These are phyloP conservation scores for Patella ulyssiponensis DNA, from an alignment of 2,888 invertebrate genomes.

Conservation along the genomic window DNA sequence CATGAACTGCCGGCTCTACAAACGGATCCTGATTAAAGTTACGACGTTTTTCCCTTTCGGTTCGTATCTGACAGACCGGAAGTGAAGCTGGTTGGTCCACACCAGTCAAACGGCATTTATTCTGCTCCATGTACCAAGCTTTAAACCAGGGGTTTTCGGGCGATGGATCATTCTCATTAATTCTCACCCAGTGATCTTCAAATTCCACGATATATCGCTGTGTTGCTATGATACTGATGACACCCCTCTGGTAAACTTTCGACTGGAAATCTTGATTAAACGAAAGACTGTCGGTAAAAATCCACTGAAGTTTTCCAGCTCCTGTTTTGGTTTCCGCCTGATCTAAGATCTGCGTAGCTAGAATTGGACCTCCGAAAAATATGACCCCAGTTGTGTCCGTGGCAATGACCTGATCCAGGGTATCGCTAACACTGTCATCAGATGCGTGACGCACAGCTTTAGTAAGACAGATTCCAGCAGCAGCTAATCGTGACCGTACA, in stretches of 20 bases:
- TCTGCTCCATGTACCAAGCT: slow-evolving; percentile 60
- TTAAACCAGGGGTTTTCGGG: slow-evolving; percentile 63
- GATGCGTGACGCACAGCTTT: slow-evolving; percentile 49
- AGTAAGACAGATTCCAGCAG: slow-evolving; percentile 59
- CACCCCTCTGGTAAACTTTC: slow-evolving; percentile 57
- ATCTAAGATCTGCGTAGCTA: slow-evolving; percentile 45
- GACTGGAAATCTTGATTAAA: slow-evolving; percentile 41
- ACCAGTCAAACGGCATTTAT: slow-evolving; percentile 52
- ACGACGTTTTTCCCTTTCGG: slow-evolving; percentile 42
- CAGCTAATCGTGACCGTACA: slow-evolving; percentile 47
- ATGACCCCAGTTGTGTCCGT: slow-evolving; percentile 55
- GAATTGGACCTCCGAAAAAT: slow-evolving; percentile 48
- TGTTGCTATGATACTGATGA: slow-evolving; percentile 56
- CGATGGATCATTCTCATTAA: slow-evolving; percentile 51
- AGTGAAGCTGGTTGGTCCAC: slow-evolving; percentile 21
- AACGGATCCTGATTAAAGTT: slow-evolving; percentile 60
- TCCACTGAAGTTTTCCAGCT: slow-evolving; percentile 65
- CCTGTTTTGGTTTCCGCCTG: slow-evolving; percentile 37
- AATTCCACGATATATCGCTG: slow-evolving; percentile 64
- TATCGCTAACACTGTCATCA: slow-evolving; percentile 30
- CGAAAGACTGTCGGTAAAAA: slow-evolving; percentile 58
- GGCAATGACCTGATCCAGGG: slow-evolving; percentile 40
- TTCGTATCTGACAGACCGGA: not conserved
- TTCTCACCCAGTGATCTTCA: slow-evolving; percentile 67
- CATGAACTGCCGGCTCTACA: slow-evolving; percentile 66